Conservation (phyloP, 1,140 invertebrate species). For the Drosophila pectinifera region DNA sequence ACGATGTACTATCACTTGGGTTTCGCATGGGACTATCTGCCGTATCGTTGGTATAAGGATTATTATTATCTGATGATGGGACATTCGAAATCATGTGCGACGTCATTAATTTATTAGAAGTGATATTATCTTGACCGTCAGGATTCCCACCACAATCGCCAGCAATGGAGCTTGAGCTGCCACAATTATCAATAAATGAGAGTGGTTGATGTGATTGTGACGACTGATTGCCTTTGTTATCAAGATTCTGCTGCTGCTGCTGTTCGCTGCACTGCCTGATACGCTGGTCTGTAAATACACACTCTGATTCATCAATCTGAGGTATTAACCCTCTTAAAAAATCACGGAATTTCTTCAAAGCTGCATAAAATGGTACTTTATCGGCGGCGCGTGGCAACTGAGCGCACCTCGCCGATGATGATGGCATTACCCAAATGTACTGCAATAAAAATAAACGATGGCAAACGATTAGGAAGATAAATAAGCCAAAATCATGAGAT, state of each 20-base stretch:
- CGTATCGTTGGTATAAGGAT: conserved; percentile 19
- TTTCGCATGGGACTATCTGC: conserved; percentile 35
- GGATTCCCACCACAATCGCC: conserved; percentile 24
- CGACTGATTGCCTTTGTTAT: conserved; percentile 5
- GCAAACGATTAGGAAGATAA: not conserved
- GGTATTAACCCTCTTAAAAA: conserved; percentile 96
- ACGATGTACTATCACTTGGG: conserved; percentile 25
- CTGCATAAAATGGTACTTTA: conserved; percentile 98
- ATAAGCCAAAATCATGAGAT: no score
- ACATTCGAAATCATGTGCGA: conserved; percentile 26
- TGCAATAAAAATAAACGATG: conserved; percentile 81
- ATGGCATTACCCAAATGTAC: conserved; percentile 99
- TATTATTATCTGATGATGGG: conserved; percentile 18
- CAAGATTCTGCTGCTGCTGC: conserved; percentile 23
- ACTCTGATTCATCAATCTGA: conserved; percentile 95
- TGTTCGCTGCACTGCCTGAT: conserved; percentile 88
- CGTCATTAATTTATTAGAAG: conserved; percentile 39
- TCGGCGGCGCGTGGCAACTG: conserved; percentile 97
- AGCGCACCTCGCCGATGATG: conserved; percentile 97
- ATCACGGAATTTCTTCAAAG: conserved; percentile 97
- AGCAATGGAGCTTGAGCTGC: conserved; percentile 1
- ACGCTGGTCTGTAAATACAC: conserved; percentile 94
- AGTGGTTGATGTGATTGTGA: conserved; percentile 1
- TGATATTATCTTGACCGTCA: conserved; percentile 28
- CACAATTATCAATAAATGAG: conserved; percentile 38